Conservation (phyloP, 2,888 invertebrate genomes). For the Maniola hyperantus region DNA sequence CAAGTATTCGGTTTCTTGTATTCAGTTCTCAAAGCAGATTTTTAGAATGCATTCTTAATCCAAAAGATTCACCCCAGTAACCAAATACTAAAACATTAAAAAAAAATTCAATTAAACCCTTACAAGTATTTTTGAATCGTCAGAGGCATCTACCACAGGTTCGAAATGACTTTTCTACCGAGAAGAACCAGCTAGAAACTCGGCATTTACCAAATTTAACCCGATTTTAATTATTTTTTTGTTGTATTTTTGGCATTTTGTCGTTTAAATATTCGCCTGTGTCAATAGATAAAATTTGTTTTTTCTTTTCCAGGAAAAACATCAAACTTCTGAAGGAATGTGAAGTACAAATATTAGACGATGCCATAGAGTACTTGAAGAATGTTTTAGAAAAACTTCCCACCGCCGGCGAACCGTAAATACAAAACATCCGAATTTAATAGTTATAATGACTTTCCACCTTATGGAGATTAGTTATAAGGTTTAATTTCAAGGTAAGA, state of each 20-base stretch:
- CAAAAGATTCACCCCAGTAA: too few species aligned
- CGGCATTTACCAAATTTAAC: too few species aligned
- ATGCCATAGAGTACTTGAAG: constrained; percentile 68
- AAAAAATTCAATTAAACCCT: too few species aligned
- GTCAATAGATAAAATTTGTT: neutral
- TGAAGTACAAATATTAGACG: constrained; percentile 73
- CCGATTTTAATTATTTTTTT: too few species aligned
- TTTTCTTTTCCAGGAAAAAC: constrained; percentile 56
- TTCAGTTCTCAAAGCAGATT: too few species aligned
- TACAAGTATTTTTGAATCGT: too few species aligned
- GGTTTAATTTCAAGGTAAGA: constrained; percentile 23
- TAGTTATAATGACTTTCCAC: constrained; percentile 16
- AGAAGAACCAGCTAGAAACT: too few species aligned
- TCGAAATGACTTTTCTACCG: too few species aligned
- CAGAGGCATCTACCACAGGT: too few species aligned
- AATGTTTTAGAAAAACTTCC: constrained; percentile 56
- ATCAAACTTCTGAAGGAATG: constrained; percentile 69
- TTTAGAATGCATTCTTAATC: too few species aligned
- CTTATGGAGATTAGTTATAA: constrained; percentile 17
- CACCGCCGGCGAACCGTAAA: constrained; percentile 42
- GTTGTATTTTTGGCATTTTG: neutral
- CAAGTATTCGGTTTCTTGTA: too few species aligned
- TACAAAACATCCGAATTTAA: constrained; percentile 23
- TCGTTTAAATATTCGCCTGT: neutral
- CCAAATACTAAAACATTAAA: too few species aligned